Conservation (phyloP, 2,113 vertebrate species). For the Ctenomys sociabilis region DNA sequence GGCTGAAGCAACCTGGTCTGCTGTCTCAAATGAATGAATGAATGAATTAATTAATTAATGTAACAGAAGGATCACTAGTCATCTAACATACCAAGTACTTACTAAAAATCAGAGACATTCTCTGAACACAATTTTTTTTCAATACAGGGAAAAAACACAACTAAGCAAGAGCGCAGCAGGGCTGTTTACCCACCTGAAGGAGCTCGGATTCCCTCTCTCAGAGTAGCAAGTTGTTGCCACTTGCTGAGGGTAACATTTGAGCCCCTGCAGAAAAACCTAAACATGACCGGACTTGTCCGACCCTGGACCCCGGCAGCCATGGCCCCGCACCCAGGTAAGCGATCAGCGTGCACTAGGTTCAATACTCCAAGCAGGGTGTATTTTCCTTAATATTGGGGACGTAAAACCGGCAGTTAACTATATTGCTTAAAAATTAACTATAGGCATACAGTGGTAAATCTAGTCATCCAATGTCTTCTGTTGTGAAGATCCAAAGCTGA, state of each 20-base stretch:
- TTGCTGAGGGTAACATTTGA: constrained; percentile 49
- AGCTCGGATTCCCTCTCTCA: constrained; percentile 21
- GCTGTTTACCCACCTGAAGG: constrained; percentile 60
- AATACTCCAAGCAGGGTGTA: constrained; percentile 39
- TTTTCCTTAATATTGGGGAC: constrained; percentile 2
- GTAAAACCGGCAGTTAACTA: not conserved
- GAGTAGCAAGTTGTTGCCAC: constrained; percentile 63
- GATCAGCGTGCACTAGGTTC: not conserved
- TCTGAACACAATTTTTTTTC: constrained; percentile 63
- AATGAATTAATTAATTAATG: not conserved
- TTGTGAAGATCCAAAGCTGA: constrained; percentile 25
- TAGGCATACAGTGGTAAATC: not conserved
- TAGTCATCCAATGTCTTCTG: not conserved
- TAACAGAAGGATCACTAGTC: not conserved
- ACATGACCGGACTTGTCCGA: constrained; percentile 53
- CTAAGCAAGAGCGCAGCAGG: not conserved
- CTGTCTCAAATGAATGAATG: not conserved
- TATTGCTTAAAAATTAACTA: constrained; percentile 13
- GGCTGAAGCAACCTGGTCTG: not conserved
- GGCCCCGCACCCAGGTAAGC: constrained; percentile 63
- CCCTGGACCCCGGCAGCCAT: not conserved
- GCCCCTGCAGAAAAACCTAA: constrained; percentile 9
- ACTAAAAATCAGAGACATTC: not conserved
- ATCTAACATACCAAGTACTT: not conserved
- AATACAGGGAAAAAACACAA: constrained; percentile 58